These are phyloP conservation scores for Gracilinanus agilis DNA, from an alignment of 2,113 vertebrate species.

Conservation along the genomic window DNA sequence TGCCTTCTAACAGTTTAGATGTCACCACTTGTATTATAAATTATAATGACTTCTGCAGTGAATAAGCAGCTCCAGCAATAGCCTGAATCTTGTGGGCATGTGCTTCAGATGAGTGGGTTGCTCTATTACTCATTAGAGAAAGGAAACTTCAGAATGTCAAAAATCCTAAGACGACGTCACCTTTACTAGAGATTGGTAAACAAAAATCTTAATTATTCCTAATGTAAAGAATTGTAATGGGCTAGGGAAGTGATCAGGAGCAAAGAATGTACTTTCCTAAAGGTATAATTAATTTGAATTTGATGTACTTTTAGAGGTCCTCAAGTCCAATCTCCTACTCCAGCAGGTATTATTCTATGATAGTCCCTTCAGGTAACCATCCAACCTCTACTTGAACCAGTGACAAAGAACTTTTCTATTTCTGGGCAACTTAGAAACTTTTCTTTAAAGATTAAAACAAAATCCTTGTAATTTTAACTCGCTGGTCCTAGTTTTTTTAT, in stretches of 20 bases:
- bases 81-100: not conserved
- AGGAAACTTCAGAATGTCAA: not conserved
- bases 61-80: conserved; percentile 25
- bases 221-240: not conserved
- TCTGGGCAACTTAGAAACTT: not conserved
- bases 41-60: not conserved
- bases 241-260: not conserved
- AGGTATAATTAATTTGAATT: not conserved
- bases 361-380: not conserved
- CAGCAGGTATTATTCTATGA: not conserved
- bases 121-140: not conserved
- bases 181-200: conserved; percentile 26
- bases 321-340: not conserved
- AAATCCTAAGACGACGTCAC: conserved; percentile 13
- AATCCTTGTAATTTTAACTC: not conserved
- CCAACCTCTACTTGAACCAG: not conserved
- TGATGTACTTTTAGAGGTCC: not conserved
- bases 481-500: not conserved
- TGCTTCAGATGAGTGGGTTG: conserved; percentile 4
- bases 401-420: not conserved
- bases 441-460: not conserved
- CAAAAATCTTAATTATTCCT: not conserved
- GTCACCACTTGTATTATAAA: not conserved
- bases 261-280: conserved; percentile 2
- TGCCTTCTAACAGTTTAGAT: not conserved